phyloP scores from a whole-genome alignment of 2,113 vertebrate genomes.

The Lamprologus ornatipinnis region DNA sequence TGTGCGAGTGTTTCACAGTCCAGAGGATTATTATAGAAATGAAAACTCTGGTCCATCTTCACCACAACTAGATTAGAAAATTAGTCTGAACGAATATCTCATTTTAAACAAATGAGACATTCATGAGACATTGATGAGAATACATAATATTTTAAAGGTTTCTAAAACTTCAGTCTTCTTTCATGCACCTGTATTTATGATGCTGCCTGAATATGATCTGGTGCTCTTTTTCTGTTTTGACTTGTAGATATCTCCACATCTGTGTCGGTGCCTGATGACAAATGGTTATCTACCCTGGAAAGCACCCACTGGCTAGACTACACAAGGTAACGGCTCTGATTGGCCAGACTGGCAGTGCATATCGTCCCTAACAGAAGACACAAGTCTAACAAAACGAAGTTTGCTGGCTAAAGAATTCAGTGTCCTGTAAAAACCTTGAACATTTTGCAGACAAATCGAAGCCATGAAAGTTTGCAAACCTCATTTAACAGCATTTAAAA shows the following conservation, averaged over 20 bases:
- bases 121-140: fast-evolving
- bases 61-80: background rate
- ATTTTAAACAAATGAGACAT: background rate
- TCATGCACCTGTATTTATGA: background rate
- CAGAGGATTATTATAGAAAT: background rate
- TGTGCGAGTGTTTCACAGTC: background rate
- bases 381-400: fast-evolving
- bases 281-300: constrained; percentile 90
- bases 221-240: background rate
- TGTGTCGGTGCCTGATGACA: constrained; percentile 77
- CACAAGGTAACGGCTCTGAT: constrained; percentile 68
- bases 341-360: background rate
- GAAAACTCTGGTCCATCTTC: background rate
- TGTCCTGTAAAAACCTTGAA: background rate
- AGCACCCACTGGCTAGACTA: constrained; percentile 87
- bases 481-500: background rate
- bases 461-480: background rate
- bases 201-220: background rate
- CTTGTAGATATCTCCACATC: constrained; percentile 77
- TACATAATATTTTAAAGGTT: background rate
- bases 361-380: background rate
- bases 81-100: background rate
- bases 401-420: background rate
- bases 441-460: background rate
- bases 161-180: background rate